Conservation (phyloP, 2,113 vertebrate species). For the Cheirogaleus medius region DNA sequence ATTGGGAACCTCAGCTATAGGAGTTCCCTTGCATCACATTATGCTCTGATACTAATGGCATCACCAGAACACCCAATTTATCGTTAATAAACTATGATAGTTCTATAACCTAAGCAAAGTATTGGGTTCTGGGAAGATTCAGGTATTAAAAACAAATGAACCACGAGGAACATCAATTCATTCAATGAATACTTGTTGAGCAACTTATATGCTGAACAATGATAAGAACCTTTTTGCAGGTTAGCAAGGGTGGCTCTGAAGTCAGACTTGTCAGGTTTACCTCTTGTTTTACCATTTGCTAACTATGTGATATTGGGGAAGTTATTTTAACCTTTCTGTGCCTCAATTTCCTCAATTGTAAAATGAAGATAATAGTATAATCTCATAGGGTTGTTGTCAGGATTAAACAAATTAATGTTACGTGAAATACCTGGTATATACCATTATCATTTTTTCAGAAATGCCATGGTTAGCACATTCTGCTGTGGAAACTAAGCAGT, state of each 20-base stretch:
- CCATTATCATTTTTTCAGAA: background rate
- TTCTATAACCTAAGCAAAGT: background rate
- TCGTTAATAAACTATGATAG: background rate
- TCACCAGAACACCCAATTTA: background rate
- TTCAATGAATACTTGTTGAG: background rate
- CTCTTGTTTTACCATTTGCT: background rate
- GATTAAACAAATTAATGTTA: background rate
- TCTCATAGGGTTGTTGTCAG: background rate
- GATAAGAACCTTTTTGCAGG: background rate
- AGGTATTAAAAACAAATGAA: background rate
- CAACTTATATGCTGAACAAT: background rate
- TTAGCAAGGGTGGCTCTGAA: background rate
- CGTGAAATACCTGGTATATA: background rate
- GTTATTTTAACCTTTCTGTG: background rate
- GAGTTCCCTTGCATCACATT: background rate
- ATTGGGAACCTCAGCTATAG: background rate
- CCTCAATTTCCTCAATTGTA: background rate
- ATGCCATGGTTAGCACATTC: background rate
- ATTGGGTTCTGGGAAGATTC: background rate
- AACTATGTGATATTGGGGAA: background rate
- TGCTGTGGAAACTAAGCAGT: background rate
- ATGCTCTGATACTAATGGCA: background rate
- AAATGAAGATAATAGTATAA: background rate
- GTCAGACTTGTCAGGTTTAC: background rate
- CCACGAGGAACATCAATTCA: background rate